Evolutionary conservation across 2,797 vertebrate genomes (phyloP).

Genomic region (Pseudochirops corinnae): DNA sequence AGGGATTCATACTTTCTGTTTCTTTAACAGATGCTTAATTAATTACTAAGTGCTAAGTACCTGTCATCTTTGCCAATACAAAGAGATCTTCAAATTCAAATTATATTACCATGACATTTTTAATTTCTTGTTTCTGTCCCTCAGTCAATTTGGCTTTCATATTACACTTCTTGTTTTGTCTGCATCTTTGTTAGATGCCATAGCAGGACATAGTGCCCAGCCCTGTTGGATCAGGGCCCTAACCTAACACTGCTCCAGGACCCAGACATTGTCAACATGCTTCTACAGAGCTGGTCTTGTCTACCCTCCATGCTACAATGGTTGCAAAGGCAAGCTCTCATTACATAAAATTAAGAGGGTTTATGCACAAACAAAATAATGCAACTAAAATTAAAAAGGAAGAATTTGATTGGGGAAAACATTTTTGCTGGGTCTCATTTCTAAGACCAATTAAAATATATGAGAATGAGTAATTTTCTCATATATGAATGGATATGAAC

Average conservation of each 20-base stretch:
- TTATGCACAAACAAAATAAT: background rate
- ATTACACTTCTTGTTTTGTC: conserved; percentile 87
- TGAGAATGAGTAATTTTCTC: background rate
- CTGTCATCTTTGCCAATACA: no score
- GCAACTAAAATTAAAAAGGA: background rate
- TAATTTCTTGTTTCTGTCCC: conserved; percentile 94
- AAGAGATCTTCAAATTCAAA: no score
- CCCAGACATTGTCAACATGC: background rate
- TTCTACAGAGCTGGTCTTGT: background rate
- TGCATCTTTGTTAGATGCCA: conserved; percentile 85
- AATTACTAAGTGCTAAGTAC: no score
- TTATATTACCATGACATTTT: conserved; percentile 81
- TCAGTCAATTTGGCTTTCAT: conserved; percentile 91
- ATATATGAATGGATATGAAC: background rate
- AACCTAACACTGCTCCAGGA: background rate
- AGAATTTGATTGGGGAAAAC: background rate
- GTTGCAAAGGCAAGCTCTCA: background rate
- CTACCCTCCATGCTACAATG: background rate
- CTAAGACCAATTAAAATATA: background rate
- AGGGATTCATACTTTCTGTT: no score
- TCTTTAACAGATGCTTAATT: no score
- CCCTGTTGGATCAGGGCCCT: background rate
- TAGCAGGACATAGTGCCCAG: background rate
- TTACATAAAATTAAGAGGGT: background rate
- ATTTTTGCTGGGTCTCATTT: background rate